A percentile compares a stretch with the other conserved stretches of the same genome.
Conservation (phyloP, 2,113 vertebrate species). For the Baryphthengus martii region DNA sequence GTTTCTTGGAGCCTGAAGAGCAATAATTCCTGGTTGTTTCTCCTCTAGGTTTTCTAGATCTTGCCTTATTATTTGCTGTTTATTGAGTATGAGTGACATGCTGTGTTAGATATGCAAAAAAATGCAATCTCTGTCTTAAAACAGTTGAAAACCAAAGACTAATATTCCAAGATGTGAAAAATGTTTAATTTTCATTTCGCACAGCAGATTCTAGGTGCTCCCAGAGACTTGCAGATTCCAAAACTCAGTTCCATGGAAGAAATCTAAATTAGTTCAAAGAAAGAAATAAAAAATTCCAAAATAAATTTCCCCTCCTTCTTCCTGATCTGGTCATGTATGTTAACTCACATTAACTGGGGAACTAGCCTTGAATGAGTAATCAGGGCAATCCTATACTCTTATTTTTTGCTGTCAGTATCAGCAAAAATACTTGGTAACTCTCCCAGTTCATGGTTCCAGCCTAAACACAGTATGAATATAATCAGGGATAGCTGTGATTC, state of each 20-base stretch:
- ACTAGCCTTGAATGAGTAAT: neutral
- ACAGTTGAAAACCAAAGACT: neutral
- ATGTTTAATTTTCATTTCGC: neutral
- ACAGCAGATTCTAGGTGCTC: neutral
- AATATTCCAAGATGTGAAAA: neutral
- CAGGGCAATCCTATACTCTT: neutral
- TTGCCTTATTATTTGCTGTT: neutral
- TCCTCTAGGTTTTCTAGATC: neutral
- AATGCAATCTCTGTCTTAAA: neutral
- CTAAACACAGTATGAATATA: neutral
- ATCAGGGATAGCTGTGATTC: neutral
- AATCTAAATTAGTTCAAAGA: neutral
- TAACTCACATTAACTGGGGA: neutral
- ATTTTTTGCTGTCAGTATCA: neutral
- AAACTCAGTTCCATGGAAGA: neutral
- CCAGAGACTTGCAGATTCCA: neutral
- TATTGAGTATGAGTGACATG: neutral
- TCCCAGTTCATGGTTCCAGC: neutral
- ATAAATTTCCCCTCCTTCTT: neutral
- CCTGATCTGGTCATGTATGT: neutral
- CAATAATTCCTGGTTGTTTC: conserved; percentile 1
- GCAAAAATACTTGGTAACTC: neutral
- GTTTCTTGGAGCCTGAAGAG: neutral
- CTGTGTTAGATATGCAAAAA: neutral
- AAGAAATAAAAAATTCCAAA: neutral